Evolutionary conservation across 2,113 vertebrate species (phyloP), one percentile per base, ranked within the genome.

Genomic region (Apodemus sylvaticus): DNA sequence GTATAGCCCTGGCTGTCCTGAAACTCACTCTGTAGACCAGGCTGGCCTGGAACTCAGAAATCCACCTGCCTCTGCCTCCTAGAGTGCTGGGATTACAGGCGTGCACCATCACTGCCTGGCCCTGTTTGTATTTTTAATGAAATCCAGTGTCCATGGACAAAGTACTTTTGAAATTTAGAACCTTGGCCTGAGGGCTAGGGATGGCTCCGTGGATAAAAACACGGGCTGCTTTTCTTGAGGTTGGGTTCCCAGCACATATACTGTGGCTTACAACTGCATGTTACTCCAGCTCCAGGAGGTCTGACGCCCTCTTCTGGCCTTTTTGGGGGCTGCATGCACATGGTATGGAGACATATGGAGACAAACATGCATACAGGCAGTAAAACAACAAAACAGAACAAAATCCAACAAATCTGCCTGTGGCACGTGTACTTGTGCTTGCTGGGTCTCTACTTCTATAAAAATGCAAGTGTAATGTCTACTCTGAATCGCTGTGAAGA

Each of bases 381-480:
- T 39, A 16, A 82, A 60, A 39, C 1, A 24, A 14, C 7, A 39
- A 39, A 79, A 36, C 77, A 24, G 24, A 62, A 83, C 55, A 39
- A 60, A 82, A 8, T 9, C 24, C 39, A 45, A 31, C 24, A 42
- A 26, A 68, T 48, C 68, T 36, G n/a, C 34, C 17, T 42, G 60
- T 0, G 29, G 0, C 26, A 22, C 64, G 3, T 36, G 20, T 12
- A 2, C 55, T 16, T 5, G 36, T 22, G 24, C 58, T 64, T 36
- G 34, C n/a, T 0, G 13, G 77, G 86, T 34, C 66, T 39, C 64
- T 48, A 7, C 85, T 86, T 89, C 81, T 86, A 36, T 3, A 58
- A 20, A 20, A 68, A 70, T 76, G 45, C 74, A 58, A 76, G 36
- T 58, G 71, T 16, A 60, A 48, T 19, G 12, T 81, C 45, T 11